Conservation (phyloP, 64 coral and sea anemone genomes). For the Stylophora pistillata region DNA sequence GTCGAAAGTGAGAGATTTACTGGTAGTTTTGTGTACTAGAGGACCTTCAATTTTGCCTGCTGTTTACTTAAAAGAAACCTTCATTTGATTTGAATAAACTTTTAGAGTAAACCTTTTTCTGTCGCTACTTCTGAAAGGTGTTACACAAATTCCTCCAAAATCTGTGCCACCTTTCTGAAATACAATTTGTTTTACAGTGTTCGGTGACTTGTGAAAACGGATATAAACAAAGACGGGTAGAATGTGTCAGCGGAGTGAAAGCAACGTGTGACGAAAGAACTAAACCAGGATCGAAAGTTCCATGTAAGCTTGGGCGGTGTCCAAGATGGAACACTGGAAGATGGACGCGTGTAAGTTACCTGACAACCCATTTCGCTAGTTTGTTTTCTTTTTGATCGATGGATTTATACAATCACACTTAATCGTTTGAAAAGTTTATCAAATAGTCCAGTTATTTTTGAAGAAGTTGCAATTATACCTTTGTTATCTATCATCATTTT, state of each 20-base stretch:
- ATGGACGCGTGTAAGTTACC: constrained; percentile 48
- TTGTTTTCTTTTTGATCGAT: neutral
- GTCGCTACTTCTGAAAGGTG: neutral
- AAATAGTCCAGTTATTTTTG: too few species aligned
- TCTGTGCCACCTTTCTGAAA: neutral
- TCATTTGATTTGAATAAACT: too few species aligned
- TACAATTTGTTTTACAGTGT: constrained; percentile 35
- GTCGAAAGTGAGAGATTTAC: too few species aligned
- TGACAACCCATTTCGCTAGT: too few species aligned
- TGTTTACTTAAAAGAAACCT: too few species aligned
- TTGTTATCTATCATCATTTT: too few species aligned
- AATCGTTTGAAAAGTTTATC: too few species aligned
- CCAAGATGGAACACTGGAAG: constrained; percentile 32
- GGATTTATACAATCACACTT: too few species aligned
- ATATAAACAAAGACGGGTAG: constrained; percentile 4
- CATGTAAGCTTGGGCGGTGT: constrained; percentile 24
- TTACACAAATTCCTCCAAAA: neutral
- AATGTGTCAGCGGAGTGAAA: constrained; percentile 26
- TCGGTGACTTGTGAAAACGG: constrained; percentile 69
- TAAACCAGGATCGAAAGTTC: neutral
- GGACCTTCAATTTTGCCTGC: too few species aligned
- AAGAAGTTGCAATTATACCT: too few species aligned
- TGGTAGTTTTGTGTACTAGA: too few species aligned
- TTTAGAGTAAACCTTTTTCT: neutral
- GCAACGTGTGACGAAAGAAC: constrained; percentile 13